Evolutionary conservation across 1,140 invertebrate genomes (phyloP).

Genomic region (Diorhabda carinulata): DNA sequence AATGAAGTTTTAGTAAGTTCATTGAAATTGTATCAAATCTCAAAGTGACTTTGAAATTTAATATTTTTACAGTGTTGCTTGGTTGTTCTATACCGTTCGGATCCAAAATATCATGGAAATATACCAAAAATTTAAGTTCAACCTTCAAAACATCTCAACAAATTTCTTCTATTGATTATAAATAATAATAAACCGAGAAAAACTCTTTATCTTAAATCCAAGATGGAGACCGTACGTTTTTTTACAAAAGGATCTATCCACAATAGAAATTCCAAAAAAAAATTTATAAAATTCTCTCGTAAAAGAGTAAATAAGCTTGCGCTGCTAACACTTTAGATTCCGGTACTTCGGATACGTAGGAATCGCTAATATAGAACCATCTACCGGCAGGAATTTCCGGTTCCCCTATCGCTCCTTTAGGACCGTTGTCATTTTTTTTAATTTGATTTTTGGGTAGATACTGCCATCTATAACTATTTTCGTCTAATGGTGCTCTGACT

Average conservation of each 20-base stretch:
- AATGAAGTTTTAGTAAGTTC: no score
- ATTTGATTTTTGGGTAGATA: constrained; percentile 61
- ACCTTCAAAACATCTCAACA: no score
- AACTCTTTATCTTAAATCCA: no score
- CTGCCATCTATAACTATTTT: constrained; percentile 61
- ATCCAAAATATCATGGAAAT: no score
- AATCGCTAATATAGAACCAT: constrained; percentile 94
- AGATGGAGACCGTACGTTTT: no score
- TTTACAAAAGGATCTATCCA: constrained; percentile 6
- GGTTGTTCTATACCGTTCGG: no score
- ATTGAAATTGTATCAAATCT: no score
- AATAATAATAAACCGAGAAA: no score
- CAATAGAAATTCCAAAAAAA: constrained; percentile 1
- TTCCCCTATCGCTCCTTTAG: constrained; percentile 35
- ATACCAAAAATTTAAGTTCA: no score
- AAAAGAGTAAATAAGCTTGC: constrained; percentile 97
- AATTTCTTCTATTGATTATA: no score
- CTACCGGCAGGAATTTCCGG: constrained; percentile 63
- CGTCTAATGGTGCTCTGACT: constrained; percentile 57
- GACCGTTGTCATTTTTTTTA: constrained; percentile 44
- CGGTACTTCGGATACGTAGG: constrained; percentile 72
- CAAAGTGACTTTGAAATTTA: no score
- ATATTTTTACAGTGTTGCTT: no score
- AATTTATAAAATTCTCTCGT: constrained; percentile 77
- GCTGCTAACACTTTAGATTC: constrained; percentile 77